A percentile compares a stretch with the other conserved stretches of the same genome.
Evolutionary conservation across 2,797 vertebrate species (phyloP).

Genomic region (Corythornis leucogaster): DNA sequence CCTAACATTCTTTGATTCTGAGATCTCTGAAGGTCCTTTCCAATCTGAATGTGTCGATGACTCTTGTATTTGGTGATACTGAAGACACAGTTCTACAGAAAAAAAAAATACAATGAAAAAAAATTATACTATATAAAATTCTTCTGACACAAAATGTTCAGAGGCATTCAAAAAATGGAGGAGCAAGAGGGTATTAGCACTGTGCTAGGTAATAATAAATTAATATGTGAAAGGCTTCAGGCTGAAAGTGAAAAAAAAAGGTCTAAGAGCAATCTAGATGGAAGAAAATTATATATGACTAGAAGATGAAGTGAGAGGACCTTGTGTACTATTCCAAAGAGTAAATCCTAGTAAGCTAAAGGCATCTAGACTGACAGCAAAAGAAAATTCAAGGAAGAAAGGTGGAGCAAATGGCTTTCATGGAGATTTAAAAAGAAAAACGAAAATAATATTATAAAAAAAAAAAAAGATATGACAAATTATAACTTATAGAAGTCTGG

Average conservation of each 20-base stretch:
- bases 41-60: not conserved
- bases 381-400: not conserved
- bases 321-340: not conserved
- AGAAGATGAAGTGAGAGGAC: not conserved
- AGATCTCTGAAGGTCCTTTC: not conserved
- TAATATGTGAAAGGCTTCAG: not conserved
- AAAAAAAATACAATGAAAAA: not conserved
- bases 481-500: not conserved
- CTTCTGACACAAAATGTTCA: not conserved
- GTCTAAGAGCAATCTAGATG: not conserved
- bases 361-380: not conserved
- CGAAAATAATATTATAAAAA: not conserved
- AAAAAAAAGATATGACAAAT: not conserved
- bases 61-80: not conserved
- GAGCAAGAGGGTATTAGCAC: not conserved
- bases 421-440: not conserved
- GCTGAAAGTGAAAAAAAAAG: not conserved
- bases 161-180: not conserved
- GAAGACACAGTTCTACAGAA: not conserved
- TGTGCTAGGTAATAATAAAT: not conserved
- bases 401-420: not conserved
- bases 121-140: not conserved
- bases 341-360: not conserved
- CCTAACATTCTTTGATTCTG: no score
- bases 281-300: conserved; percentile 14